Percentiles rank a stretch among this genome's conserved stretches.
Conservation (phyloP, 2,888 invertebrate genomes). For the Galeruca laticollis region DNA sequence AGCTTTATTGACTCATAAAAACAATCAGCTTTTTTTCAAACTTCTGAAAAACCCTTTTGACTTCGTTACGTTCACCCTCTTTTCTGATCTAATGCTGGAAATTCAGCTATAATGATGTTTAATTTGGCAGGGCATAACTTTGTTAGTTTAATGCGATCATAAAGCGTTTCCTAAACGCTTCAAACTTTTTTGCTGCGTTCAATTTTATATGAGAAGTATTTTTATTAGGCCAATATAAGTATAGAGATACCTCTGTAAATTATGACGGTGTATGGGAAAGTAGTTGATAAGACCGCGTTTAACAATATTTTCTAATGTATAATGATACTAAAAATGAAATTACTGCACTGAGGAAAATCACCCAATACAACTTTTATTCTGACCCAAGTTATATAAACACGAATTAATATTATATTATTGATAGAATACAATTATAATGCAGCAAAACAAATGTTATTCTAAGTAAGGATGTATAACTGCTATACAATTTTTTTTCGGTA, state of each 20-base stretch:
- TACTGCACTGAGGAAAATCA: no score
- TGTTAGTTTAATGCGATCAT: slow-evolving; percentile 49
- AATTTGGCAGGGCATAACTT: slow-evolving; percentile 50
- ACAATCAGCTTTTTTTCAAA: slow-evolving; percentile 34
- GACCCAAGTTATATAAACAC: no score
- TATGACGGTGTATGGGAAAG: no score
- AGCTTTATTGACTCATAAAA: background rate
- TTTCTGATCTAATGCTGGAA: slow-evolving; percentile 44
- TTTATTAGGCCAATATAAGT: background rate
- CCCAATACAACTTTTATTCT: no score
- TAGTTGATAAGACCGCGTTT: no score
- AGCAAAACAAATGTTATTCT: no score
- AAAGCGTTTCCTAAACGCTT: slow-evolving; percentile 38
- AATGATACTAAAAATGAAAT: no score
- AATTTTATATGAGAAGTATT: slow-evolving; percentile 15
- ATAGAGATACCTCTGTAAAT: background rate
- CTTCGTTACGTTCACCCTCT: slow-evolving; percentile 45
- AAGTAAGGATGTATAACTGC: no score
- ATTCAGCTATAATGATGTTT: slow-evolving; percentile 51
- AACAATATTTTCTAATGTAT: no score
- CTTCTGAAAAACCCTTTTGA: slow-evolving; percentile 46
- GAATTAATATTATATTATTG: no score
- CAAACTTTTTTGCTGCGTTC: slow-evolving; percentile 32
- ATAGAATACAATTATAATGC: no score
- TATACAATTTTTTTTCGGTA: no score